Percentiles rank a stretch among this genome's conserved stretches.
phyloP scores from a whole-genome alignment of 2,797 vertebrate genomes.

The Lepidocolaptes lacrymiger region DNA sequence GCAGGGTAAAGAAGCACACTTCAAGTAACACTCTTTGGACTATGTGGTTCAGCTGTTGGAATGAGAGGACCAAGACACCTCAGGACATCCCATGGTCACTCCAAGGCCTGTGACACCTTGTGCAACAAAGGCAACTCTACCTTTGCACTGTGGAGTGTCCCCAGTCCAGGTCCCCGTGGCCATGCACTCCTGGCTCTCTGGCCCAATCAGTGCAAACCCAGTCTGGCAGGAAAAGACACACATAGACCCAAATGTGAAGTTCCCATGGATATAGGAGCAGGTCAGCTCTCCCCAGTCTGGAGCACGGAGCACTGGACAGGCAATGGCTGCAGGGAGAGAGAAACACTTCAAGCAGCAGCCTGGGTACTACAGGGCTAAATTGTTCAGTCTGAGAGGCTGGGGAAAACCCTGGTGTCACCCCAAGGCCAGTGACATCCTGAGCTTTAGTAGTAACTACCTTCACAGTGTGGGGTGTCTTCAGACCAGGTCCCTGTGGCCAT shows the following conservation, averaged over 20 bases:
- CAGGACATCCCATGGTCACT: neutral
- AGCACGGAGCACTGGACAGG: neutral
- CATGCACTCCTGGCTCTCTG: neutral
- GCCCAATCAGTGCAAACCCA: fast-evolving
- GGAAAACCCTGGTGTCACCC: neutral
- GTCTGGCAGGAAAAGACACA: neutral
- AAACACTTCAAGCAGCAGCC: neutral
- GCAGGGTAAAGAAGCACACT: neutral
- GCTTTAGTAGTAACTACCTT: neutral
- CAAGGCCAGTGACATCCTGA: neutral
- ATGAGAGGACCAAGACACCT: neutral
- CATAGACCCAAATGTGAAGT: neutral
- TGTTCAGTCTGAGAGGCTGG: neutral
- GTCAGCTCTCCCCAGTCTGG: fast-evolving
- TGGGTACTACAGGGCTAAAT: neutral
- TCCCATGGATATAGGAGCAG: neutral
- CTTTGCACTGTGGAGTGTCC: neutral
- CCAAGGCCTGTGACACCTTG: neutral
- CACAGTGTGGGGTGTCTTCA: neutral
- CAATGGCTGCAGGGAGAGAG: neutral
- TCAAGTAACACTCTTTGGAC: neutral
- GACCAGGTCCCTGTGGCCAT: neutral
- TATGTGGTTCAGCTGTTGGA: neutral
- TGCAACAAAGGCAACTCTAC: neutral
- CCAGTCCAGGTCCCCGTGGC: neutral